These are phyloP conservation scores for Ennomos fuscantarius DNA, from an alignment of 2,888 invertebrate genomes.

Conservation along the genomic window DNA sequence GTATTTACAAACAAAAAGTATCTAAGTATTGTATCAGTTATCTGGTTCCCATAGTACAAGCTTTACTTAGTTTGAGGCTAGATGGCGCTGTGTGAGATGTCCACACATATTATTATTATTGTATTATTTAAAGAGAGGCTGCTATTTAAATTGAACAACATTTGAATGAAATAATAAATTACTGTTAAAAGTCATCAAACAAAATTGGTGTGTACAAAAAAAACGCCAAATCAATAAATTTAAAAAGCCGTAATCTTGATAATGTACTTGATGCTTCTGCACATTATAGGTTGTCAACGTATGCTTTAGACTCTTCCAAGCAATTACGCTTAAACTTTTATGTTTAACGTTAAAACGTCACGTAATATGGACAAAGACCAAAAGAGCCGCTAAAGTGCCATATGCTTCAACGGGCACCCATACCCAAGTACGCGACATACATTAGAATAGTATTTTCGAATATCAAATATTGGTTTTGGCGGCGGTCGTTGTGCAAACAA, in stretches of 20 bases:
- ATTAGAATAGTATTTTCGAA: conserved; percentile 84
- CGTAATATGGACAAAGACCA: conserved; percentile 65
- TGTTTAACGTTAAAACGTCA: conserved; percentile 52
- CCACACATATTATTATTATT: too few relatives aligned
- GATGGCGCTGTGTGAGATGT: too few relatives aligned
- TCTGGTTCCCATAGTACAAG: too few relatives aligned
- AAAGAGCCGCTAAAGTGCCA: conserved; percentile 79
- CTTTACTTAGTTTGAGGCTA: too few relatives aligned
- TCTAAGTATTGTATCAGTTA: too few relatives aligned
- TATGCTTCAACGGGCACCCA: conserved; percentile 62
- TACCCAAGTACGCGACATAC: conserved; percentile 73
- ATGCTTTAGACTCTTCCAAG: conserved; percentile 1
- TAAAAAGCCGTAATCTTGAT: neutral
- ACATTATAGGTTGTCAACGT: neutral
- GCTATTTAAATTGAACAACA: too few relatives aligned
- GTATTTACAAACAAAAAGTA: too few relatives aligned
- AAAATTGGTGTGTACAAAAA: too few relatives aligned
- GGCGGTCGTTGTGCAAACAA: conserved; percentile 81
- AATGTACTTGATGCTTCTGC: neutral
- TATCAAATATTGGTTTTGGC: conserved; percentile 82
- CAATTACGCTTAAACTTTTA: conserved; percentile 23
- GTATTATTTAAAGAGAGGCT: too few relatives aligned
- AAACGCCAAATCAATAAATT: too few relatives aligned
- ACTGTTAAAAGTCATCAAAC: too few relatives aligned
- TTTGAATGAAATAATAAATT: too few relatives aligned